Conservation (phyloP, 53 echinoderm and acorn worm species). For the Temnopleurus reevesii region DNA sequence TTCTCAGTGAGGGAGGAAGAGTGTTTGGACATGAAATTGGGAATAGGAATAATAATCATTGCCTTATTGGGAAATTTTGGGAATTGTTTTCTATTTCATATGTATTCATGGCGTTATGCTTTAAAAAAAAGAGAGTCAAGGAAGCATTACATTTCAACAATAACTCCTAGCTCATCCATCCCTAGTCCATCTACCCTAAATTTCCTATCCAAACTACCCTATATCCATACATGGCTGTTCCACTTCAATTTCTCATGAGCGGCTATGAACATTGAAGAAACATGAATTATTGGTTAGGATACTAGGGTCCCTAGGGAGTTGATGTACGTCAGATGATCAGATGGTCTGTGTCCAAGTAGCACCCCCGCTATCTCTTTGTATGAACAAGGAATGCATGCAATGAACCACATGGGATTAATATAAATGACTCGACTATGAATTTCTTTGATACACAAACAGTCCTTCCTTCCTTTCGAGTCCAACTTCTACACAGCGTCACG, state of each 20-base stretch:
- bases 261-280: conserved; percentile 13
- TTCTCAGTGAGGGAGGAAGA: background rate
- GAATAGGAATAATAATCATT: too few species aligned
- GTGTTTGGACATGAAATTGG: background rate
- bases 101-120: too few species aligned
- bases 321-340: conserved; percentile 16
- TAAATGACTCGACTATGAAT: too few species aligned
- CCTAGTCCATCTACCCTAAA: background rate
- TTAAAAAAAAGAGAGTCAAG: too few species aligned
- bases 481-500: too few species aligned
- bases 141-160: too few species aligned
- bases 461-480: too few species aligned
- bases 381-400: background rate
- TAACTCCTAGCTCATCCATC: background rate
- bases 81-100: too few species aligned
- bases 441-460: too few species aligned
- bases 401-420: too few species aligned
- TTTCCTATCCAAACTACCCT: background rate
- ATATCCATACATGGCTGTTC: background rate
- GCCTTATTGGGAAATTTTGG: too few species aligned
- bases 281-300: conserved; percentile 21
- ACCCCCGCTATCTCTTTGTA: background rate
- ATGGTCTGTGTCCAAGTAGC: background rate
- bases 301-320: background rate
- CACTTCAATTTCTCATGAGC: conserved; percentile 3